phyloP scores from a whole-genome alignment of 2,797 vertebrate species.

The Oreonectes daqikongensis region DNA sequence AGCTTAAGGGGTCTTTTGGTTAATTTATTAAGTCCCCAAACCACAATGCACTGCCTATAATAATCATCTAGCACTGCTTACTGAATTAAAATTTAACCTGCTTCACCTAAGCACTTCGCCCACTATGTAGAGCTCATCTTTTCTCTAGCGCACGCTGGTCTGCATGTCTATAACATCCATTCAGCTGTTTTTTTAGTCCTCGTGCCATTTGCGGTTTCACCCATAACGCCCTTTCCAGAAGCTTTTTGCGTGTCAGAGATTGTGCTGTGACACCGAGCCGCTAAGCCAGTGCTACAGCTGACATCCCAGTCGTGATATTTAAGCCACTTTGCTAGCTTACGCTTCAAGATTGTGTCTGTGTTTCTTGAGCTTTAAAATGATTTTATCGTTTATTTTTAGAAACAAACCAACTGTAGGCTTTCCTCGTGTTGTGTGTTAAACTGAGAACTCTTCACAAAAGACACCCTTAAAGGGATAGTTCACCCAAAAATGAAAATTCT shows the following conservation, averaged over 20 bases:
- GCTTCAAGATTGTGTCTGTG: neutral
- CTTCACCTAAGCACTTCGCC: neutral
- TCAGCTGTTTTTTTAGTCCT: neutral
- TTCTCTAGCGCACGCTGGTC: neutral
- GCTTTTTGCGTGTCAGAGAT: slow-evolving; percentile 25
- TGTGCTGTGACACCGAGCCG: neutral
- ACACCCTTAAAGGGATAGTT: too few relatives aligned
- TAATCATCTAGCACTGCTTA: neutral
- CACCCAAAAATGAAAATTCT: too few relatives aligned
- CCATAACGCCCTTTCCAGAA: slow-evolving; percentile 19
- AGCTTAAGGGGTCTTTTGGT: neutral
- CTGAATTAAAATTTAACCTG: neutral
- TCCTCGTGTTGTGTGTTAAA: neutral
- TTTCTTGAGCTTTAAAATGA: neutral
- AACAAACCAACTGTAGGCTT: neutral
- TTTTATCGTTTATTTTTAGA: neutral
- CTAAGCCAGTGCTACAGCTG: slow-evolving; percentile 4
- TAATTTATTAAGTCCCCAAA: neutral
- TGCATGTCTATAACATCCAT: neutral
- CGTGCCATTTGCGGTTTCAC: neutral
- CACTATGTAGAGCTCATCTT: neutral
- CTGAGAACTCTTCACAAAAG: too few relatives aligned
- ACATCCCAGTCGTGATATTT: slow-evolving; percentile 32
- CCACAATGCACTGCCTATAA: neutral
- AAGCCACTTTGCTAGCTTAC: slow-evolving; percentile 10